Evolutionary conservation across 35 echinoderm and acorn worm species (phyloP).

Genomic region (Heliocidaris erythrogramma): DNA sequence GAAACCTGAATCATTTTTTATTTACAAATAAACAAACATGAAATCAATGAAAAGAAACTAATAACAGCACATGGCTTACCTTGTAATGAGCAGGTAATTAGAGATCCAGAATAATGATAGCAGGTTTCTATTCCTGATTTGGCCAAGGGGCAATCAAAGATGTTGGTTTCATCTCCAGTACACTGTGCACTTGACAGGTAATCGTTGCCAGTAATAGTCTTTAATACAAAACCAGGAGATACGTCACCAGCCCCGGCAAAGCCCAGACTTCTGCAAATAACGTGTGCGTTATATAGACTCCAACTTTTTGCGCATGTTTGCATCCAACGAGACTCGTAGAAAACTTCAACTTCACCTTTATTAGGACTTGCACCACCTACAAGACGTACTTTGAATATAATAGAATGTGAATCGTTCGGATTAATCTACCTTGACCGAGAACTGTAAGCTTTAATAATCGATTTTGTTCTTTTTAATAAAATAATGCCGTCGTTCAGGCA

Average conservation of each 20-base stretch:
- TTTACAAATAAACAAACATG: too few species aligned
- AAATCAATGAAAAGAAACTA: not conserved
- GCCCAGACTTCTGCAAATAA: not conserved
- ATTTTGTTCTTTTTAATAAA: not conserved
- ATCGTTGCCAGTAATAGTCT: not conserved
- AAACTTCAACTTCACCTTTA: not conserved
- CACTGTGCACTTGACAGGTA: not conserved
- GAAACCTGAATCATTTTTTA: too few species aligned
- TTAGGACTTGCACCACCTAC: not conserved
- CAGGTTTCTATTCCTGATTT: not conserved
- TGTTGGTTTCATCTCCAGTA: not conserved
- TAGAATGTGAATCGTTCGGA: not conserved
- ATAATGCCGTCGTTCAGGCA: not conserved
- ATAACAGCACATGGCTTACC: not conserved
- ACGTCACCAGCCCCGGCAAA: not conserved
- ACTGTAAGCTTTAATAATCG: not conserved
- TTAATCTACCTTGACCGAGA: not conserved
- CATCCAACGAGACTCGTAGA: not conserved
- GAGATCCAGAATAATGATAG: not conserved
- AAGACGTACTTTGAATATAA: not conserved
- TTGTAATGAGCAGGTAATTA: not conserved
- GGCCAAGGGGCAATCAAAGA: not conserved
- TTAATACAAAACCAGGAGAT: not conserved
- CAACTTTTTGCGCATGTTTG: not conserved
- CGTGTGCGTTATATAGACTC: not conserved